phyloP scores from a whole-genome alignment of 2,888 invertebrate species.

The Synanthedon tipuliformis region DNA sequence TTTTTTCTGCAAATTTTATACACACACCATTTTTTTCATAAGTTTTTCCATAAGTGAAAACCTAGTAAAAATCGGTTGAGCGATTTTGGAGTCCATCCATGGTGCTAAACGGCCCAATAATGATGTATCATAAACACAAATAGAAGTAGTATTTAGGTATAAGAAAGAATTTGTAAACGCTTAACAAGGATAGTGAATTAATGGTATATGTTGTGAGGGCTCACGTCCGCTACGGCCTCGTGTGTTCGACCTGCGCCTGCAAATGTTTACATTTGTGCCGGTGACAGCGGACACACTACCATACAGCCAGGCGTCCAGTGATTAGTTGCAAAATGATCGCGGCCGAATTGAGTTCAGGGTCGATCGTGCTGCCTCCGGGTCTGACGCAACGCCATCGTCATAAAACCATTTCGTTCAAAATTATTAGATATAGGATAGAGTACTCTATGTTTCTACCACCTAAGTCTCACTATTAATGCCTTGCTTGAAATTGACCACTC shows the following conservation, averaged over 20 bases:
- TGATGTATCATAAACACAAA: constrained; percentile 1
- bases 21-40: too few relatives aligned
- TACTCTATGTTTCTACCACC: not conserved
- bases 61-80: too few relatives aligned
- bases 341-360: constrained; percentile 66
- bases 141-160: constrained; percentile 1
- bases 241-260: constrained; percentile 52
- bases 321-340: constrained; percentile 67
- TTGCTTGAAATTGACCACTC: too few relatives aligned
- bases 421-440: not conserved
- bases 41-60: too few relatives aligned
- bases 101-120: constrained; percentile 1
- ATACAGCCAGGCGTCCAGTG: constrained; percentile 37
- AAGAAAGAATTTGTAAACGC: constrained; percentile 12
- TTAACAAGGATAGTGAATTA: constrained; percentile 30
- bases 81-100: too few relatives aligned
- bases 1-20: too few relatives aligned
- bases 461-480: too few relatives aligned
- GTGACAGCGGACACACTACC: constrained; percentile 27
- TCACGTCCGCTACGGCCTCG: constrained; percentile 60
- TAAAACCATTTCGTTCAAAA: not conserved
- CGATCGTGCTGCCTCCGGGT: constrained; percentile 62
- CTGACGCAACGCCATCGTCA: constrained; percentile 35
- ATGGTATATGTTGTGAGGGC: constrained; percentile 20
- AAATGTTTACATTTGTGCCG: constrained; percentile 68